Base-by-base conservation (phyloP, 2,797 vertebrate species). In the Pygocentrus nattereri region DNA sequence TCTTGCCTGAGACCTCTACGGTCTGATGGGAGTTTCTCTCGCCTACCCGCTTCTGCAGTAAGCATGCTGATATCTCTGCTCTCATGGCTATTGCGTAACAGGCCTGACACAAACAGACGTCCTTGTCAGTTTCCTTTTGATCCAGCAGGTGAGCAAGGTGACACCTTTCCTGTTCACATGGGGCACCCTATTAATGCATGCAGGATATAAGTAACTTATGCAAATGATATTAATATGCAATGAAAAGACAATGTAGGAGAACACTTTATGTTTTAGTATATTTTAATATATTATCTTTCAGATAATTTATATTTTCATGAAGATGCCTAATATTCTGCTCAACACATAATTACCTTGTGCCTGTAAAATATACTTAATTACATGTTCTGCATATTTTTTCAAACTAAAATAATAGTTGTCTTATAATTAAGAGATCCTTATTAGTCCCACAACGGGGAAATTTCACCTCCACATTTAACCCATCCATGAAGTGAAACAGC, bases 91-190 rank as follows among this genome's bases (percentile, higher is more conserved):
- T 91, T 80, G 83, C 76, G 82, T 79, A 87, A 85, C 69, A 82
- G 15, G 82, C 61, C 72, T 87, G 82, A 19, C 72, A 89, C 89
- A 85, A 89, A 80, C 83, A 82, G 73, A 78, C 71, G 82, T 84
- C 71, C 86, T 65, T 65, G 83, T 84, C 68, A 83, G 54, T 82
- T 84, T 79, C 70, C 34, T 82, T 47, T 67, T 19, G 62, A 56
- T 47, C 7, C 5, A 7, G 15, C 3, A 27, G 15, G 64, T 34
- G 31, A 56, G 30, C 31, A 19, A 12, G 64, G 76, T 27, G 61
- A 10, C 47, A 52, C 27, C 44, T 34, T 47, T 11, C 3, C 27
- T 68, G 18, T 67, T 54, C 23, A 25, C 19, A 13, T 31, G 31
- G 74, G 59, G 41, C 41, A 44, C 10, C 41, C 12, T 44, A 44